Conservation (phyloP, 2,113 vertebrate genomes). For the Haemorhous mexicanus region DNA sequence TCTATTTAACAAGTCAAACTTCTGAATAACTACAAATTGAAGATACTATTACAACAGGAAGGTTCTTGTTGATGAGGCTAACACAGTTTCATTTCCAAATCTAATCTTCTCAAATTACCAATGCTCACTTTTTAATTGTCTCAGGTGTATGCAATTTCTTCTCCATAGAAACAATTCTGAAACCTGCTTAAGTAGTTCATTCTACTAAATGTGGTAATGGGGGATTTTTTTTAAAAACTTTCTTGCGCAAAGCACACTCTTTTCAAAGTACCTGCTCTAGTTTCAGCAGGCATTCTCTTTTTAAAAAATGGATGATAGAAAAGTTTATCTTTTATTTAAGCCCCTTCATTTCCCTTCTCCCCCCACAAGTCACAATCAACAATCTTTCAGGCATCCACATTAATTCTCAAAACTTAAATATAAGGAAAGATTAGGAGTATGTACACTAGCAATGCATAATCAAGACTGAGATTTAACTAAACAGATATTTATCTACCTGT, state of each 20-base stretch:
- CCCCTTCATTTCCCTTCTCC: background rate
- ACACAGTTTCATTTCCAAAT: background rate
- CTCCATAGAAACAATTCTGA: background rate
- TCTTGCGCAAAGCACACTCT: background rate
- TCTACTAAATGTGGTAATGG: background rate
- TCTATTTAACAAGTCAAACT: background rate
- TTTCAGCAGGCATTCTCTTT: background rate
- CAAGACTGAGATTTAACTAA: background rate
- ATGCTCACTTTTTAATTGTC: background rate
- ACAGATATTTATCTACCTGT: conserved; percentile 78
- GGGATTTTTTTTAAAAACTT: background rate
- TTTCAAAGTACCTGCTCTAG: background rate
- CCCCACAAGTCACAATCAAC: background rate
- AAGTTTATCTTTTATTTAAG: background rate
- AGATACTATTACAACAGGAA: background rate
- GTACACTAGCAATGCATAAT: background rate
- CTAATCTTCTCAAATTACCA: background rate
- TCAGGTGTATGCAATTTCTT: background rate
- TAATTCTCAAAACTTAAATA: background rate
- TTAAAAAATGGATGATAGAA: background rate
- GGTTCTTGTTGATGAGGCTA: background rate
- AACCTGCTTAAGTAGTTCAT: background rate
- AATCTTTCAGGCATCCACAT: background rate
- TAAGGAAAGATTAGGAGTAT: background rate
- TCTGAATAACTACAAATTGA: background rate